A percentile compares a stretch with the other conserved stretches of the same genome.
Conservation (phyloP, 2,888 invertebrate species). For the Drosophila recens region DNA sequence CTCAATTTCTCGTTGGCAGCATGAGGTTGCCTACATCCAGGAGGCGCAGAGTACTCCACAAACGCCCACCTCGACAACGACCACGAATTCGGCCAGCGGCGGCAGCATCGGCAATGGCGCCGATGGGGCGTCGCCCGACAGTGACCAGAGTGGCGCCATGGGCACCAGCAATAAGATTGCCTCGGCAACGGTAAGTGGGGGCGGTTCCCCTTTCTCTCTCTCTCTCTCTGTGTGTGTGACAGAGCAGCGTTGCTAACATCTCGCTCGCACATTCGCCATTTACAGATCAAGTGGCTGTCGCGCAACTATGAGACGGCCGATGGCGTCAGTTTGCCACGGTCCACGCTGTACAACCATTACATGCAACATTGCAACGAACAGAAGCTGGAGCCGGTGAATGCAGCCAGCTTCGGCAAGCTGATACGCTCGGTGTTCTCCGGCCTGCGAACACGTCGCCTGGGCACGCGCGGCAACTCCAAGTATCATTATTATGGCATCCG, state of each 20-base stretch:
- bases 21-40: conserved; percentile 85
- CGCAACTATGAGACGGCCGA: conserved; percentile 99
- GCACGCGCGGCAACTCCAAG: conserved; percentile 98
- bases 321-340: conserved; percentile 95
- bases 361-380: conserved; percentile 96
- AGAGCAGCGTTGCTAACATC: conserved; percentile 47
- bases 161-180: conserved; percentile 89
- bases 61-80: conserved; percentile 86
- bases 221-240: too few species aligned
- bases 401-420: conserved; percentile 99
- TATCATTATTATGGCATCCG: conserved; percentile 99
- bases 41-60: conserved; percentile 84
- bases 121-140: conserved; percentile 81
- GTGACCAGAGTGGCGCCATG: conserved; percentile 76
- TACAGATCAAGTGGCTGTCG: conserved; percentile 95
- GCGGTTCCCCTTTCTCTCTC: not conserved
- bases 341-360: conserved; percentile 98
- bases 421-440: conserved; percentile 99
- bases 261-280: conserved; percentile 79
- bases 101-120: conserved; percentile 77
- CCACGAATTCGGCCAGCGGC: conserved; percentile 88
- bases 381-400: conserved; percentile 99
- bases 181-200: conserved; percentile 93
- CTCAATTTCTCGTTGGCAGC: conserved; percentile 61
- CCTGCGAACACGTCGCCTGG: conserved; percentile 95